Conservation (phyloP, 2,888 invertebrate species). For the Brenthis daphne region DNA sequence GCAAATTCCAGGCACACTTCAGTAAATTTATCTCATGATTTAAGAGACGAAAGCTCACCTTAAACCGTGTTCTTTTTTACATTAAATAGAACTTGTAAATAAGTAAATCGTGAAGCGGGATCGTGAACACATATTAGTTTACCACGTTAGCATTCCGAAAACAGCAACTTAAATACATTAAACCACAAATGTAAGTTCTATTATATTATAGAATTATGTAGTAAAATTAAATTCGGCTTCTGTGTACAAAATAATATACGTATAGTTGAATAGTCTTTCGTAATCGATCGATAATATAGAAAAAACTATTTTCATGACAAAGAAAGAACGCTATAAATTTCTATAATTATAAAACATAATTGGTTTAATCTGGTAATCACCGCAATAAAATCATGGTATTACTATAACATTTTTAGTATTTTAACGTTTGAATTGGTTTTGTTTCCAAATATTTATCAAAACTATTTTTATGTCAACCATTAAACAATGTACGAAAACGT, state of each 20-base stretch:
- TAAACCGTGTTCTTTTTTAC: slow-evolving; percentile 32
- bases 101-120: slow-evolving; percentile 23
- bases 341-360: slow-evolving; percentile 25
- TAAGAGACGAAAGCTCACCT: slow-evolving; percentile 37
- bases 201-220: slow-evolving; percentile 25
- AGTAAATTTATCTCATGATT: slow-evolving; percentile 41
- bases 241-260: slow-evolving; percentile 50
- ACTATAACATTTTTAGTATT: slow-evolving; percentile 48
- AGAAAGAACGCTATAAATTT: slow-evolving; percentile 54
- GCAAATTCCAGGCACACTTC: slow-evolving; percentile 48
- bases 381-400: slow-evolving; percentile 44
- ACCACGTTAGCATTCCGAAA: slow-evolving; percentile 31
- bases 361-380: slow-evolving; percentile 38
- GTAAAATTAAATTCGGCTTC: slow-evolving; percentile 34
- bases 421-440: slow-evolving; percentile 54
- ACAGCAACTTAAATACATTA: slow-evolving; percentile 6
- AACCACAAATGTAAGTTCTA: slow-evolving; percentile 26
- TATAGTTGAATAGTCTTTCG: slow-evolving; percentile 67
- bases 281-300: slow-evolving; percentile 77
- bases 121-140: slow-evolving; percentile 33
- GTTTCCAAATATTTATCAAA: slow-evolving; percentile 63
- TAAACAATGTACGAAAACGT: slow-evolving; percentile 56
- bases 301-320: slow-evolving; percentile 75
- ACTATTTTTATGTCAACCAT: slow-evolving; percentile 69
- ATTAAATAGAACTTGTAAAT: slow-evolving; percentile 22